These are phyloP conservation scores for Thera britannica DNA, from an alignment of 2,888 invertebrate species.

Conservation along the genomic window DNA sequence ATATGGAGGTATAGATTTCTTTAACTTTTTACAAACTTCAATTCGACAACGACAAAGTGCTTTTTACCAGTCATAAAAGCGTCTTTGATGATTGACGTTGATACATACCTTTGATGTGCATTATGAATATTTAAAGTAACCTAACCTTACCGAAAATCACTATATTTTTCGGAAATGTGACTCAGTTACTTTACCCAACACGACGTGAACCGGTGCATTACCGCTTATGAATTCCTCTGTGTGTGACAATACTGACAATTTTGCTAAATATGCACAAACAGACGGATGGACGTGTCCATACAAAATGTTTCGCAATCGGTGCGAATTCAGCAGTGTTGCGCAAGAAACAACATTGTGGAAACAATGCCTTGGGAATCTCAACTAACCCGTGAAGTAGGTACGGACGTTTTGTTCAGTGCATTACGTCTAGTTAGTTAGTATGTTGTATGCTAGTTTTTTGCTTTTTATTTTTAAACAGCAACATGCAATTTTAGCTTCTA, in stretches of 20 bases:
- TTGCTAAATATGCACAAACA: conserved; percentile 60
- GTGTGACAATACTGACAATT: conserved; percentile 53
- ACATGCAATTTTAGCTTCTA: neutral
- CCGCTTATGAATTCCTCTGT: conserved; percentile 55
- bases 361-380: conserved; percentile 73
- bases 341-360: conserved; percentile 78
- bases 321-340: conserved; percentile 78
- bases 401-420: conserved; percentile 18
- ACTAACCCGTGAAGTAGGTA: conserved; percentile 58
- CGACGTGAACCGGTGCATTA: conserved; percentile 19
- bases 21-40: too few species aligned
- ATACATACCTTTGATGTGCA: too few species aligned
- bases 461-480: neutral
- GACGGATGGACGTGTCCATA: conserved; percentile 66
- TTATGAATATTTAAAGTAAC: neutral
- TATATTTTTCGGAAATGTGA: conserved; percentile 22
- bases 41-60: too few species aligned
- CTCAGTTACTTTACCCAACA: conserved; percentile 18
- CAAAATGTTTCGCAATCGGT: conserved; percentile 68
- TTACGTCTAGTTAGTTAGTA: conserved; percentile 12
- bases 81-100: too few species aligned
- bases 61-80: too few species aligned
- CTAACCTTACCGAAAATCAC: neutral
- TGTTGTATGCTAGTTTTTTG: conserved; percentile 2
- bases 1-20: too few species aligned